phyloP scores from a whole-genome alignment of 2,888 invertebrate species.

The Catocala fraxini region DNA sequence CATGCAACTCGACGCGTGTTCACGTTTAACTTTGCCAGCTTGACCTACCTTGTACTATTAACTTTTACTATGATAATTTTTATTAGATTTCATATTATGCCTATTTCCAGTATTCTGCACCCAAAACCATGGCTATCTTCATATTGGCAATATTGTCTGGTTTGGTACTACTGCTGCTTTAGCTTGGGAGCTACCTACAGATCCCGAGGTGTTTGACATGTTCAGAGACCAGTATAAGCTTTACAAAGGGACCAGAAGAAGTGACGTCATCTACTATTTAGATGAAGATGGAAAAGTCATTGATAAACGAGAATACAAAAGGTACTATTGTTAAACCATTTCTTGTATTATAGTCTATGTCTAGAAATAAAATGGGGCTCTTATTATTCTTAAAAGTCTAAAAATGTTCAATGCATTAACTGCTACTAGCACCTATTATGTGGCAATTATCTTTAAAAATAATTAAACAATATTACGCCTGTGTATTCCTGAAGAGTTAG shows the following conservation, averaged over 20 bases:
- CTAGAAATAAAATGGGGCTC: no score
- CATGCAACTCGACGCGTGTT: no score
- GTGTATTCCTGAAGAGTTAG: no score
- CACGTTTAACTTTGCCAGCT: no score
- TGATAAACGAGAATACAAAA: slow-evolving; percentile 69
- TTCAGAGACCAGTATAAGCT: slow-evolving; percentile 62
- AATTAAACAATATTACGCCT: no score
- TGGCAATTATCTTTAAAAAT: no score
- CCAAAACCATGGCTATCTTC: slow-evolving; percentile 88
- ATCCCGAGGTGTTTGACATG: slow-evolving; percentile 71
- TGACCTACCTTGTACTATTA: no score
- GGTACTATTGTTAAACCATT: slow-evolving; percentile 48
- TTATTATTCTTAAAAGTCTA: no score
- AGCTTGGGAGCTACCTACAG: slow-evolving; percentile 92
- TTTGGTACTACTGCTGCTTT: slow-evolving; percentile 92
- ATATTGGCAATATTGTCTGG: slow-evolving; percentile 89
- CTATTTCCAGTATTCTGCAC: slow-evolving; percentile 87
- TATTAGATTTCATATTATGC: background rate
- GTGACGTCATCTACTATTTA: slow-evolving; percentile 69
- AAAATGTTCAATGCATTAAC: no score
- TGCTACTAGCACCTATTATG: no score
- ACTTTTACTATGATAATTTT: no score
- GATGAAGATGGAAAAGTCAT: slow-evolving; percentile 74
- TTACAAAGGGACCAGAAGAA: slow-evolving; percentile 56
- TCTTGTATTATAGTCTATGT: no score